Percentiles rank a stretch among this genome's conserved stretches.
phyloP scores from a whole-genome alignment of 2,888 invertebrate species.

The Cryptus viduatorius region DNA sequence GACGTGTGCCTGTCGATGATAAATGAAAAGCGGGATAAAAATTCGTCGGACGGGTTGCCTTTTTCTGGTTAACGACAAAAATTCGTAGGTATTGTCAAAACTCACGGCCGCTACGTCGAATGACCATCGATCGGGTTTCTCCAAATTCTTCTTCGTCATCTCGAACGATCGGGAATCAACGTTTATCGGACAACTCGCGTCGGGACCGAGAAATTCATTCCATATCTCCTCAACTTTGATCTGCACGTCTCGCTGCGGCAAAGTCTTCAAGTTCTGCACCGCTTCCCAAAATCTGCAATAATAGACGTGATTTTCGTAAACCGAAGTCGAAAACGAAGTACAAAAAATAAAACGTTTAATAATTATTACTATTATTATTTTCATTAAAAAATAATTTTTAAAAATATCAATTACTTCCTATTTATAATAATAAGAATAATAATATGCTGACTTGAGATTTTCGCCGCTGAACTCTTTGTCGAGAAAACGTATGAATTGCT shows the following conservation, averaged over 20 bases:
- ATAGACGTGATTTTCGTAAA: conserved; percentile 12
- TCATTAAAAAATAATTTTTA: neutral
- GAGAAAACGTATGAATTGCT: conserved; percentile 98
- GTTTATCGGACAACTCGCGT: conserved; percentile 98
- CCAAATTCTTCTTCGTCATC: conserved; percentile 92
- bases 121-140: conserved; percentile 95
- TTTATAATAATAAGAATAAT: neutral
- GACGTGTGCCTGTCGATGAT: conserved; percentile 93
- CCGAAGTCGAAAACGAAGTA: neutral
- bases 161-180: conserved; percentile 97
- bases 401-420: neutral
- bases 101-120: conserved; percentile 98
- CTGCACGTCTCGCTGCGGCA: conserved; percentile 94
- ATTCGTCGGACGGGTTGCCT: conserved; percentile 76
- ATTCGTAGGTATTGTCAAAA: conserved; percentile 53
- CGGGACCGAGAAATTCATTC: conserved; percentile 96
- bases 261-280: conserved; percentile 95
- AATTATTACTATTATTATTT: neutral
- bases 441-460: conserved; percentile 94
- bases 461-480: conserved; percentile 99
- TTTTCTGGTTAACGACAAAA: neutral
- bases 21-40: neutral
- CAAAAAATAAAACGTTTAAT: neutral
- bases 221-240: conserved; percentile 94
- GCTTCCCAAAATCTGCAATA: conserved; percentile 95